Evolutionary conservation across 2,113 vertebrate species (phyloP), one percentile per base, ranked within the genome.

Genomic region (Indri indri): DNA sequence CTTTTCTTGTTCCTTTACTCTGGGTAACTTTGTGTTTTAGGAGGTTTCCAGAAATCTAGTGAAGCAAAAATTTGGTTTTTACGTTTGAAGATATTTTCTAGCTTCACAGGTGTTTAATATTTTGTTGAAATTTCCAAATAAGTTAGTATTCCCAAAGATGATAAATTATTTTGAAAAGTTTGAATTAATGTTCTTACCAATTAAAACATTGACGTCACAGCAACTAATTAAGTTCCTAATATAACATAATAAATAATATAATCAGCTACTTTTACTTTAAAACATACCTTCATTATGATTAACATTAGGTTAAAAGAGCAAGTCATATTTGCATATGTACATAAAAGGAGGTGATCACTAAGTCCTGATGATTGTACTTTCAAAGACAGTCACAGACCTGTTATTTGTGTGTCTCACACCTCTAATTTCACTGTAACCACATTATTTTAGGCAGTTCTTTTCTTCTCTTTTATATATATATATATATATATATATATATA

Each of bases 1-100:
- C 50, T 96, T 92, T 95, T 97, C 91, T 98, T 98, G 82, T 96
- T 93, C 85, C 52, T 34, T 91, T 97, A 93, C 63, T 98, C 63
- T 94, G 91, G 91, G 68, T 93, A 97, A 6, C 84, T 97, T 96
- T 98, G 59, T 92, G 23, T 95, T 98, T 98, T 90, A 85, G 68
- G 97, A 97, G 88, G 95, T 93, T 98, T 97, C 77, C 68, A 97
- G 87, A 97, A 97, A 95, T 45, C 84, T 8, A 96, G 70, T 0
- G 82, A 96, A 85, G 90, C 40, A 95, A 90, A 88, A 59, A 3
- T 85, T 17, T 63, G 91, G 13, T 73, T 14, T 34, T 52, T 93
- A 30, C 27, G 66, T 74, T 90, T 94, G 40, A 96, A 94, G 70
- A 57, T 85, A 54, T 57, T 76, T 96, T 1, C 0, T 85, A 95